phyloP scores from a whole-genome alignment of 2,113 vertebrate genomes.

The Hyla sarda region DNA sequence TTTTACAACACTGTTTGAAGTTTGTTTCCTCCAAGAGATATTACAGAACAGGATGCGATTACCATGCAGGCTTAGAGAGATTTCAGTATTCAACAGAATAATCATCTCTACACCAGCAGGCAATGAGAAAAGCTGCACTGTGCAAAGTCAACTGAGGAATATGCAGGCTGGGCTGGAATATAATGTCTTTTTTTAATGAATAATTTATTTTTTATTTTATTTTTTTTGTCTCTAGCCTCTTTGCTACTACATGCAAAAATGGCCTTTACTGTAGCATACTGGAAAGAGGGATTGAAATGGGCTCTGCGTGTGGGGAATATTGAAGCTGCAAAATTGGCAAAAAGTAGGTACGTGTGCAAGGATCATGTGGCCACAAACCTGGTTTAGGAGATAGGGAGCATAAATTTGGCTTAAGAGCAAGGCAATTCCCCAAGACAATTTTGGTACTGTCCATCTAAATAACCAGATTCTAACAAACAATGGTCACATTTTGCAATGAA shows the following conservation, averaged over 20 bases:
- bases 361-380: neutral
- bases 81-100: constrained; percentile 38
- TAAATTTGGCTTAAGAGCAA: neutral
- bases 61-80: constrained; percentile 43
- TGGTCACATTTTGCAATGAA: no score
- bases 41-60: constrained; percentile 54
- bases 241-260: neutral
- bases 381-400: neutral
- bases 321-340: neutral
- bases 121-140: constrained; percentile 26
- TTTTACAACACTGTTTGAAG: constrained; percentile 53
- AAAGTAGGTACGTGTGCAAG: neutral
- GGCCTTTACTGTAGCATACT: constrained; percentile 33
- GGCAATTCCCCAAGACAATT: no score
- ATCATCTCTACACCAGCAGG: constrained; percentile 32
- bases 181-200: constrained; percentile 55
- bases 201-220: constrained; percentile 52
- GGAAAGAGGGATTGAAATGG: constrained; percentile 43
- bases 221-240: constrained; percentile 30
- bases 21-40: constrained; percentile 48
- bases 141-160: constrained; percentile 32
- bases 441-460: no score
- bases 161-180: constrained; percentile 23
- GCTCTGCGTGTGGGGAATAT: no score
- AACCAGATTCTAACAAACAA: no score